Percentiles rank a stretch among this genome's conserved stretches.
These are phyloP conservation scores for Rhodinocichla rosea DNA, from an alignment of 2,113 vertebrate species.

Conservation along the genomic window DNA sequence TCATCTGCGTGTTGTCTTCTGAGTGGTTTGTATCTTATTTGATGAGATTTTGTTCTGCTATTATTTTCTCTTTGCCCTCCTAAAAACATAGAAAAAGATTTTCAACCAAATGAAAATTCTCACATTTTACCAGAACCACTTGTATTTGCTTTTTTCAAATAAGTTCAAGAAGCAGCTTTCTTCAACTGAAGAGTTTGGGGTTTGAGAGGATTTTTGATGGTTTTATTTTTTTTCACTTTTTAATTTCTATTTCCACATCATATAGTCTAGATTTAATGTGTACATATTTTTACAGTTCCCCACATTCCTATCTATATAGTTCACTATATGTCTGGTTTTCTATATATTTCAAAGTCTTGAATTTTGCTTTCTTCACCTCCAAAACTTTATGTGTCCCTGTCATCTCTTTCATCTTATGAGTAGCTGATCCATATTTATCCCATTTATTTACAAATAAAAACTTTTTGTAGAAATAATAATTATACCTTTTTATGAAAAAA, in stretches of 20 bases:
- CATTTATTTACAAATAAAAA: background rate
- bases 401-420: background rate
- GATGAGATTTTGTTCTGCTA: background rate
- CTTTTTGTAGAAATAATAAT: background rate
- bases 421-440: background rate
- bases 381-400: background rate
- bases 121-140: background rate
- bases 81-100: background rate
- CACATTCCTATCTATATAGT: background rate
- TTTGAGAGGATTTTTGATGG: background rate
- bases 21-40: background rate
- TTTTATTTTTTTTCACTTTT: background rate
- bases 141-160: background rate
- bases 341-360: background rate
- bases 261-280: background rate
- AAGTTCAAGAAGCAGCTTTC: background rate
- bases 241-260: background rate
- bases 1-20: background rate
- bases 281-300: background rate
- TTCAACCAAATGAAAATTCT: background rate
- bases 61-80: background rate
- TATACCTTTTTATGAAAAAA: background rate
- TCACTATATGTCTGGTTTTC: rapidly evolving
- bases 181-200: background rate
- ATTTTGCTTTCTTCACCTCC: background rate